Conservation (phyloP, 2,888 invertebrate species). For the Unio delphinus region DNA sequence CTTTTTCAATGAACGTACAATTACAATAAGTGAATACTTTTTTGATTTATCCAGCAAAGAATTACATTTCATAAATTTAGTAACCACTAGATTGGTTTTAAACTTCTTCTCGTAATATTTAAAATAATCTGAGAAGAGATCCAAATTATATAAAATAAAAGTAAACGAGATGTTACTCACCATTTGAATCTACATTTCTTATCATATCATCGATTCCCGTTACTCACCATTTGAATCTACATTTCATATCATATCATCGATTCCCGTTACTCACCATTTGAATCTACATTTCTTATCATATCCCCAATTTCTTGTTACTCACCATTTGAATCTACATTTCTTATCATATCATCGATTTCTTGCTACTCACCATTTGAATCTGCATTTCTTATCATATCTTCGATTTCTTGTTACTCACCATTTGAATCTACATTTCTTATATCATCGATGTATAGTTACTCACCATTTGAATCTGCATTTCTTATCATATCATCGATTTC, state of each 20-base stretch:
- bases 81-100: too few relatives aligned
- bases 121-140: not conserved
- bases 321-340: slow-evolving; percentile 57
- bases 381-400: slow-evolving; percentile 64
- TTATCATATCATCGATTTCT: slow-evolving; percentile 65
- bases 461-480: slow-evolving; percentile 55
- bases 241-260: slow-evolving; percentile 64
- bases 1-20: too few relatives aligned
- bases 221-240: slow-evolving; percentile 49
- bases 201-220: slow-evolving; percentile 63
- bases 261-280: slow-evolving; percentile 39
- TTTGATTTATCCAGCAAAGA: too few relatives aligned
- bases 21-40: too few relatives aligned
- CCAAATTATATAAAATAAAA: not conserved
- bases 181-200: slow-evolving; percentile 61
- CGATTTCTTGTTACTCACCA: slow-evolving; percentile 46
- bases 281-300: slow-evolving; percentile 65
- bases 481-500: slow-evolving; percentile 66
- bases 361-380: slow-evolving; percentile 49
- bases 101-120: too few relatives aligned
- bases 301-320: slow-evolving; percentile 56
- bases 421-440: slow-evolving; percentile 63
- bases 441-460: slow-evolving; percentile 40
- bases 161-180: slow-evolving; percentile 32
- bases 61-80: too few relatives aligned